Conservation (phyloP, 1,140 invertebrate species). For the Anadara kagoshimensis region DNA sequence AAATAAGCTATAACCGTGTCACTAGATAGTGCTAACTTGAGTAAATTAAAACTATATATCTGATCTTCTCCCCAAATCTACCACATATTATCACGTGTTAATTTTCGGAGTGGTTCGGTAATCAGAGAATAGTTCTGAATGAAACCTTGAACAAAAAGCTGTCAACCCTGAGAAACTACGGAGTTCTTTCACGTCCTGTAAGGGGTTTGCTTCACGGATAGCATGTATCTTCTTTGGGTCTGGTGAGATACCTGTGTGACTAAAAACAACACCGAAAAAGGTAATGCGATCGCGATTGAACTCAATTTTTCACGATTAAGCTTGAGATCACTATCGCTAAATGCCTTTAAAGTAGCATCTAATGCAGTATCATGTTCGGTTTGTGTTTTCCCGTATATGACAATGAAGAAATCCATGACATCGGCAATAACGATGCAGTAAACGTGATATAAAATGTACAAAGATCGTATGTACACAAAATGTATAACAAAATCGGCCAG, state of each 20-base stretch:
- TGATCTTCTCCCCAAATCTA: slow-evolving; percentile 22
- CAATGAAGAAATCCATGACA: no score
- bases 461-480: no score
- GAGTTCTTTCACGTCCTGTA: slow-evolving; percentile 26
- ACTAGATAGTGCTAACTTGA: slow-evolving; percentile 30
- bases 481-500: no score
- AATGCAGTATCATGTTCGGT: slow-evolving; percentile 52
- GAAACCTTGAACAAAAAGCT: no score
- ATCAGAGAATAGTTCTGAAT: slow-evolving; percentile 38
- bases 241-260: slow-evolving; percentile 36
- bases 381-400: no score
- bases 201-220: slow-evolving; percentile 51
- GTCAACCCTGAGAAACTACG: no score
- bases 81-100: slow-evolving; percentile 29
- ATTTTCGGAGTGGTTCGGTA: slow-evolving; percentile 44
- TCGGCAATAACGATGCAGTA: no score
- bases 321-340: slow-evolving; percentile 36
- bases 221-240: slow-evolving; percentile 65
- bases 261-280: slow-evolving; percentile 48
- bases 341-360: slow-evolving; percentile 33
- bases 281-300: slow-evolving; percentile 31
- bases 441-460: no score
- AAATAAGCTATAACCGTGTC: slow-evolving; percentile 42
- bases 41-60: slow-evolving; percentile 12
- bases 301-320: slow-evolving; percentile 46